phyloP scores from a whole-genome alignment of 2,113 vertebrate species.

The Megaleporinus macrocephalus region DNA sequence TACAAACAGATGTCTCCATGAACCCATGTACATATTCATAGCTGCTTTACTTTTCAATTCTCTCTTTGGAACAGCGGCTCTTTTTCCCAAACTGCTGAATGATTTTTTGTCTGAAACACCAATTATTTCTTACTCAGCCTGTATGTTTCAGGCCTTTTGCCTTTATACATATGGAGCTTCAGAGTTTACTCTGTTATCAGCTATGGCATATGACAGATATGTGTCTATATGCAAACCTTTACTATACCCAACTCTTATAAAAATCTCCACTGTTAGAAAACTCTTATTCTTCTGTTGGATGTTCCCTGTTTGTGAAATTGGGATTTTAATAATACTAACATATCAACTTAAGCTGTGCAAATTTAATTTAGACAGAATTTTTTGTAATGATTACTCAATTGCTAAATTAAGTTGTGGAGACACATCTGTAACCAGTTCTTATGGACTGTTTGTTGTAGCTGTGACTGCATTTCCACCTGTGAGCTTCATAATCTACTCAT shows the following conservation, averaged over 20 bases:
- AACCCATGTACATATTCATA: slow-evolving; percentile 40
- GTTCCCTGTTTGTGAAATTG: neutral
- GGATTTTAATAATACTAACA: neutral
- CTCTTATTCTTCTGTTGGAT: slow-evolving; percentile 21
- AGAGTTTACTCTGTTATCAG: slow-evolving; percentile 26
- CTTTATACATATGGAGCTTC: neutral
- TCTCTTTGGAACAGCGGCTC: slow-evolving; percentile 4
- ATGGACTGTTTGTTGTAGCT: neutral
- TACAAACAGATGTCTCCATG: slow-evolving; percentile 34
- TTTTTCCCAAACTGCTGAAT: slow-evolving; percentile 13
- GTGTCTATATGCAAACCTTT: slow-evolving; percentile 38
- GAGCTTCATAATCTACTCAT: slow-evolving; percentile 15
- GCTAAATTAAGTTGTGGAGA: slow-evolving; percentile 33
- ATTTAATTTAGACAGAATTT: slow-evolving; percentile 26
- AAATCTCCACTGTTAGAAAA: slow-evolving; percentile 25
- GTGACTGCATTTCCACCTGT: slow-evolving; percentile 6
- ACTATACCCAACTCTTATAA: slow-evolving; percentile 22
- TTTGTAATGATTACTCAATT: slow-evolving; percentile 11
- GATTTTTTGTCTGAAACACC: slow-evolving; percentile 27
- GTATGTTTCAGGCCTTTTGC: neutral
- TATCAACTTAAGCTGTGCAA: neutral
- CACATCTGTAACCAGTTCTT: neutral
- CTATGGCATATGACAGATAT: slow-evolving; percentile 39
- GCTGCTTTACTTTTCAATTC: slow-evolving; percentile 30
- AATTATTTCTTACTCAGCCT: neutral